phyloP scores from a whole-genome alignment of 2,888 invertebrate species.

The Idaea aversata region DNA sequence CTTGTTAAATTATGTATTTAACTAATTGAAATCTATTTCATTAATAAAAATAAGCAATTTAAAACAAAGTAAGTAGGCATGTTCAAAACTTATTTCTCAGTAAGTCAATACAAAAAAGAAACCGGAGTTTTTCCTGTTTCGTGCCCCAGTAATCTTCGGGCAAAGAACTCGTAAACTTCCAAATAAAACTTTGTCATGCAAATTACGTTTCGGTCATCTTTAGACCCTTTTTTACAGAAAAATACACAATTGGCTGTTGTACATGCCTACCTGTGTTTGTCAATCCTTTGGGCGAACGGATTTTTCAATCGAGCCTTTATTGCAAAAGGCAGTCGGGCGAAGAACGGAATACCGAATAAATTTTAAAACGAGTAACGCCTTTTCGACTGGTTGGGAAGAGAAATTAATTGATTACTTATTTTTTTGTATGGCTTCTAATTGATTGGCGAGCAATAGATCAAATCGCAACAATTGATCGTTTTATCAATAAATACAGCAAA shows the following conservation, averaged over 20 bases:
- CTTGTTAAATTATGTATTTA: no score
- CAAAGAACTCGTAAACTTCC: neutral
- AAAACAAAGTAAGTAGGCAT: neutral
- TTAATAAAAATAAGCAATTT: neutral
- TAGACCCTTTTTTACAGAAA: neutral
- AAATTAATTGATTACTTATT: no score
- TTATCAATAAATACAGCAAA: no score
- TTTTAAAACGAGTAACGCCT: no score
- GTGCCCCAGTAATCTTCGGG: neutral
- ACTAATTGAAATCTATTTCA: no score
- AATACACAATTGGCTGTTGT: neutral
- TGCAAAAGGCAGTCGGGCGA: no score
- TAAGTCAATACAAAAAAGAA: neutral
- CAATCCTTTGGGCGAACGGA: neutral
- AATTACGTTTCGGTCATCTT: neutral
- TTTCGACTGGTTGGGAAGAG: no score
- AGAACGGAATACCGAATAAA: no score
- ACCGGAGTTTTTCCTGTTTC: neutral
- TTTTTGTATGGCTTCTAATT: no score
- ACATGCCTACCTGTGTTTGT: neutral
- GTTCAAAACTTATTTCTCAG: neutral
- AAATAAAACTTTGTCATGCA: neutral
- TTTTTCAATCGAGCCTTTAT: no score
- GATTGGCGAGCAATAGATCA: no score
- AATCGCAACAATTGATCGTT: no score